Evolutionary conservation across 2,113 vertebrate genomes (phyloP).

Genomic region (Thomomys bottae): DNA sequence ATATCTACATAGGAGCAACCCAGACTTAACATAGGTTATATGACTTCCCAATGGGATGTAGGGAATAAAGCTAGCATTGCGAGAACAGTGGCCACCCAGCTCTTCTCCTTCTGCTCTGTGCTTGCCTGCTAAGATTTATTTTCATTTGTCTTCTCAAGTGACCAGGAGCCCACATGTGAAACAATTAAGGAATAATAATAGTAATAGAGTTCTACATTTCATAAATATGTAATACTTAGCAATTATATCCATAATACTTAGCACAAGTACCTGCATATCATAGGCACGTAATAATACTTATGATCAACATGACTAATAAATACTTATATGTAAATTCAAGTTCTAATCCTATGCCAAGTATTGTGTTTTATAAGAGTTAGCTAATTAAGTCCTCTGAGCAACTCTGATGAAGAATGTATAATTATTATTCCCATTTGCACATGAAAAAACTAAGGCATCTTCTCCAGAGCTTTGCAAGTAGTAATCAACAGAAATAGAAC

Average conservation of each 20-base stretch:
- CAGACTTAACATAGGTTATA: neutral
- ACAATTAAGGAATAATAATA: neutral
- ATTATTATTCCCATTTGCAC: neutral
- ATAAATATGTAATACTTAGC: neutral
- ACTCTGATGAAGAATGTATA: neutral
- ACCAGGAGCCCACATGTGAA: neutral
- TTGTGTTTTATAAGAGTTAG: neutral
- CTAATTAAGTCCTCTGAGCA: neutral
- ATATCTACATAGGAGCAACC: neutral
- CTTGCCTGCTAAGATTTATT: neutral
- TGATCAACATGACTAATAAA: neutral
- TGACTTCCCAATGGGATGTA: neutral
- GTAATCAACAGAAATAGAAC: neutral
- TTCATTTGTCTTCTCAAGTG: neutral
- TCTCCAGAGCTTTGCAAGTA: neutral
- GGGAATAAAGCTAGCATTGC: neutral
- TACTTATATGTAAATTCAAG: neutral
- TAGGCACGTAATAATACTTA: neutral
- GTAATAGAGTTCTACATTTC: neutral
- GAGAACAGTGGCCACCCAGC: neutral
- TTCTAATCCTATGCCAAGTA: neutral
- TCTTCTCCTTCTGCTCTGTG: neutral
- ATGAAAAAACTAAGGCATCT: conserved; percentile 11
- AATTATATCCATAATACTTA: neutral
- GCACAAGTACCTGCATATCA: neutral